Base-by-base conservation (phyloP, 2,888 invertebrate species). In the Sialis lutaria region DNA sequence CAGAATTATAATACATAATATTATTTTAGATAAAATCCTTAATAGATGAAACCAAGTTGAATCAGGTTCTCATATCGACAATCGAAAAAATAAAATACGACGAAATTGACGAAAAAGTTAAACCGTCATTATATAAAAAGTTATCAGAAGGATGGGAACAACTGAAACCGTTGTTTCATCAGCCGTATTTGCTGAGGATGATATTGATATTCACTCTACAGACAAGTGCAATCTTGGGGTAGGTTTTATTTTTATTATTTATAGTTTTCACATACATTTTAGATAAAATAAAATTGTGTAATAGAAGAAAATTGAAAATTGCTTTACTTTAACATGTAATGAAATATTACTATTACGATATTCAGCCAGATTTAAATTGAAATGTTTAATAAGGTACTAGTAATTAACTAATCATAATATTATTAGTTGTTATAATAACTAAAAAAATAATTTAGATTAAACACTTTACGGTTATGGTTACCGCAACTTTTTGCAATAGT, bases 391-490 rank as follows among this genome's bases (percentile, higher is more conserved):
- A 4, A 22, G 22, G 22, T 22, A 2, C 22, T 2, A 2, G 22
- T 22, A 22, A 22, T 22, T 22, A 22, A 22, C 22, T 4, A 22
- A 22, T 22, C 2, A 22, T 4, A 22, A 22, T 22, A 22, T 2
- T 2, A 22, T 4, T 22, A 22, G 22, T 22, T 22, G 22, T 22
- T 22, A 22, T 22, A 22, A 22, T 22, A 22, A 22, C 2, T 22
- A 22, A 22, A 22, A 22, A 2, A 2, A 2, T 22, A 22, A 53
- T 59, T 50, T 48, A 65, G 65, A 40, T 52, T 82, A 53, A 89
- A 89, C 58, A 86, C 88, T 0, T 67, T 90, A 37, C 79, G 88
- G 10, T 70, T 90, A 33, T 91, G 90, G 89, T 73, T 89, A 53
- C 90, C 90, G 0, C 87, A 89, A 59, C 68, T 91, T 12, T 88